Percentiles rank a stretch among this genome's conserved stretches.
Evolutionary conservation across 2,113 vertebrate genomes (phyloP).

Genomic region (Scartelaos histophorus): DNA sequence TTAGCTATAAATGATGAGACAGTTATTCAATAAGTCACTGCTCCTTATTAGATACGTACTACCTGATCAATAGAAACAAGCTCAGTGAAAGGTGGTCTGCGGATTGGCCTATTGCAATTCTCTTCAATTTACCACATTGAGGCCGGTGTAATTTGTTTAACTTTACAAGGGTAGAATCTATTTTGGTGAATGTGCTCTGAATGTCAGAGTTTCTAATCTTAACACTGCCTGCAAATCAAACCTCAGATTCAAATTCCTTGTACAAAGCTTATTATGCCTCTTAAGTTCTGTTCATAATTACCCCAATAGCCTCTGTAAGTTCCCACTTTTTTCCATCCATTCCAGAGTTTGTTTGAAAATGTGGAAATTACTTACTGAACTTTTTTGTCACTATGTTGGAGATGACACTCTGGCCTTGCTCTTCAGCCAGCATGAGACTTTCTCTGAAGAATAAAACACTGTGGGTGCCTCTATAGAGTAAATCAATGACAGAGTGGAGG

Average conservation of each 20-base stretch:
- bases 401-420: background rate
- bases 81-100: background rate
- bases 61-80: slow-evolving; percentile 1
- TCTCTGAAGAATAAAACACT: background rate
- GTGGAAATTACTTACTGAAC: background rate
- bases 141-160: background rate
- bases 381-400: background rate
- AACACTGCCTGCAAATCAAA: slow-evolving; percentile 1
- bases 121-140: background rate
- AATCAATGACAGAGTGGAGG: background rate
- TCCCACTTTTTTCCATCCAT: background rate
- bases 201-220: background rate
- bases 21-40: background rate
- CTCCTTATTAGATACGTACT: background rate
- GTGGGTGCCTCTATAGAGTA: background rate
- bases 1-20: background rate
- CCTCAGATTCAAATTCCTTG: background rate
- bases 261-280: background rate
- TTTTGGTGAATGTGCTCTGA: background rate
- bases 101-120: background rate
- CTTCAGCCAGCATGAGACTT: background rate
- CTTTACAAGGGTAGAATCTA: background rate
- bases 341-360: background rate
- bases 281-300: no score
- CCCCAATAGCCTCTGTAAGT: background rate